These are phyloP conservation scores for Coregonus clupeaformis DNA, from an alignment of 2,113 vertebrate species.

Conservation along the genomic window DNA sequence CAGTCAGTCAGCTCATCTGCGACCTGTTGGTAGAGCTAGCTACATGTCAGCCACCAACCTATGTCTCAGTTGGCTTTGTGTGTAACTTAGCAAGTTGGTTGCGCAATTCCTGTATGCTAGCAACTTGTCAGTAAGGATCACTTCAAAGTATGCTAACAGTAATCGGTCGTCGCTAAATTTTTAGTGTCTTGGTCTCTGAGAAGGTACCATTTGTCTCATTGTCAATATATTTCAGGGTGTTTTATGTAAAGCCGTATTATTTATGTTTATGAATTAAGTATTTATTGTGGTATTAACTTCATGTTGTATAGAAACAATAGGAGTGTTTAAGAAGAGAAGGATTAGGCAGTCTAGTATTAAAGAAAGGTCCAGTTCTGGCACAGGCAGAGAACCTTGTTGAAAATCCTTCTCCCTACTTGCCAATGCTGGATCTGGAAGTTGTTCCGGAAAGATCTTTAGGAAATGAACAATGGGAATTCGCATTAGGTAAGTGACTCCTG, in stretches of 20 bases:
- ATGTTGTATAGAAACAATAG: constrained; percentile 17
- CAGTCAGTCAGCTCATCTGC: not conserved
- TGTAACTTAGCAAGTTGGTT: not conserved
- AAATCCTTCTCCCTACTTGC: constrained; percentile 64
- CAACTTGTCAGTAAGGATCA: not conserved
- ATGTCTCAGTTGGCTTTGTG: not conserved
- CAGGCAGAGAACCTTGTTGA: constrained; percentile 41
- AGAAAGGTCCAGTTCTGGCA: constrained; percentile 44
- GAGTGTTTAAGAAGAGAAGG: constrained; percentile 17
- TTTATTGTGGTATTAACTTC: not conserved
- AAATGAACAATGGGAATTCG: constrained; percentile 99
- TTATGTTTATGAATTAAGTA: constrained; percentile 43
- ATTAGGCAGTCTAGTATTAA: constrained; percentile 30
- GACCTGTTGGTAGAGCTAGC: constrained; percentile 9
- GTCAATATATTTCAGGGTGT: constrained; percentile 2
- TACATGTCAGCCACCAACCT: constrained; percentile 40
- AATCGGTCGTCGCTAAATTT: too few species aligned
- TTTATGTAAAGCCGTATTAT: constrained; percentile 1
- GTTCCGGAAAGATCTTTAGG: constrained; percentile 98
- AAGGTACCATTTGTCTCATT: too few species aligned
- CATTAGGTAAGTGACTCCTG: constrained; percentile 80
- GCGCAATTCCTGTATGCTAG: not conserved
- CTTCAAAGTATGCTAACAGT: not conserved
- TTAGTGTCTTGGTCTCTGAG: too few species aligned
- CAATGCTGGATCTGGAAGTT: constrained; percentile 99